These are phyloP conservation scores for Numenius arquata DNA, from an alignment of 2,113 vertebrate genomes.

Conservation along the genomic window DNA sequence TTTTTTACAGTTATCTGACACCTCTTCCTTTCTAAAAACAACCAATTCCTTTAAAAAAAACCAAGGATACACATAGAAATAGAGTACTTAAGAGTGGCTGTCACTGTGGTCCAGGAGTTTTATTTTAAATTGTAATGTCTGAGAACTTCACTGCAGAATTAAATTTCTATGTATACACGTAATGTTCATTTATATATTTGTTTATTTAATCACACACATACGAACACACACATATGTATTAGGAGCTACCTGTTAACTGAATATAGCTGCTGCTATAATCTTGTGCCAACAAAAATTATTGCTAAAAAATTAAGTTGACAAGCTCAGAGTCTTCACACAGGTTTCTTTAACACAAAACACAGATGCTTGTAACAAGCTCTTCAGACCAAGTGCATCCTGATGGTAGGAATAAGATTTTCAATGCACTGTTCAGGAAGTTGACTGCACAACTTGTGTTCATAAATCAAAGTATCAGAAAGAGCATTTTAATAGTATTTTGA, in stretches of 20 bases:
- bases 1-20: background rate
- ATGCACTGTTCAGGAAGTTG: background rate
- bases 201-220: background rate
- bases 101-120: background rate
- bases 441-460: background rate
- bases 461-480: background rate
- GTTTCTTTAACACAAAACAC: background rate
- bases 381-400: background rate
- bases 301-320: background rate
- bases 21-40: background rate
- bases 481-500: background rate
- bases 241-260: background rate
- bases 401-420: background rate
- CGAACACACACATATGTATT: background rate
- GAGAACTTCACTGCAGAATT: background rate
- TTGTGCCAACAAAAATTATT: background rate
- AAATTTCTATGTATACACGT: background rate
- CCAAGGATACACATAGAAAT: background rate
- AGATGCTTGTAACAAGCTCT: background rate
- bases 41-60: background rate
- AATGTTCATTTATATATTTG: background rate
- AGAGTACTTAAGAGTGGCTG: background rate
- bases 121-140: background rate
- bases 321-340: background rate
- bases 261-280: background rate